phyloP scores from a whole-genome alignment of 2,888 invertebrate genomes.

The Xylota segnis region DNA sequence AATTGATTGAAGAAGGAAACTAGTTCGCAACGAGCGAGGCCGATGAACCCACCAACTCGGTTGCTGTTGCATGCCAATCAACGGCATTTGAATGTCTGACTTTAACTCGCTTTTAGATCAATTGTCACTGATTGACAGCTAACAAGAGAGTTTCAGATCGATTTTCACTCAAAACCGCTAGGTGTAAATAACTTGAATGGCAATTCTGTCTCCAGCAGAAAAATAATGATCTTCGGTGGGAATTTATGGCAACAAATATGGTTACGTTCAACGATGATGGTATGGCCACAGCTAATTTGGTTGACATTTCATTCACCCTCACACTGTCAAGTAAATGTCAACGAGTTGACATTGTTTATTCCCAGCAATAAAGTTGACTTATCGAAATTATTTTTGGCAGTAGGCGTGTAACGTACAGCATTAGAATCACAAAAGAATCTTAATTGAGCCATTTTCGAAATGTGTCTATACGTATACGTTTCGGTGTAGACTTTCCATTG shows the following conservation, averaged over 20 bases:
- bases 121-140: constrained; percentile 56
- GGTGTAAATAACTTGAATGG: constrained; percentile 55
- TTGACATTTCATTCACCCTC: background rate
- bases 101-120: constrained; percentile 19
- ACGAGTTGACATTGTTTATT: constrained; percentile 36
- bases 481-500: constrained; percentile 20
- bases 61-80: constrained; percentile 39
- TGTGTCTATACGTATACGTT: constrained; percentile 6
- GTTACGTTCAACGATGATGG: constrained; percentile 13
- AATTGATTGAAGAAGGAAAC: constrained; percentile 53
- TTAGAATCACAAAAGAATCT: constrained; percentile 72
- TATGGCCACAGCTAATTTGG: constrained; percentile 38
- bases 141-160: constrained; percentile 56
- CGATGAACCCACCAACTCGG: constrained; percentile 29
- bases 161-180: background rate
- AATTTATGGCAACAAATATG: constrained; percentile 43
- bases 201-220: constrained; percentile 4
- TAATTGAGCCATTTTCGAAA: constrained; percentile 59
- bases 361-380: constrained; percentile 44
- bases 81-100: constrained; percentile 56
- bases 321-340: constrained; percentile 29
- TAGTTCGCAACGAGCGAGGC: constrained; percentile 48
- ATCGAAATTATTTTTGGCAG: constrained; percentile 37
- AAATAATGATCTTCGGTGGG: constrained; percentile 36
- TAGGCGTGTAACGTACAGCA: constrained; percentile 46